Evolutionary conservation across 2,113 vertebrate species (phyloP).

Genomic region (Pterocles orientalis): DNA sequence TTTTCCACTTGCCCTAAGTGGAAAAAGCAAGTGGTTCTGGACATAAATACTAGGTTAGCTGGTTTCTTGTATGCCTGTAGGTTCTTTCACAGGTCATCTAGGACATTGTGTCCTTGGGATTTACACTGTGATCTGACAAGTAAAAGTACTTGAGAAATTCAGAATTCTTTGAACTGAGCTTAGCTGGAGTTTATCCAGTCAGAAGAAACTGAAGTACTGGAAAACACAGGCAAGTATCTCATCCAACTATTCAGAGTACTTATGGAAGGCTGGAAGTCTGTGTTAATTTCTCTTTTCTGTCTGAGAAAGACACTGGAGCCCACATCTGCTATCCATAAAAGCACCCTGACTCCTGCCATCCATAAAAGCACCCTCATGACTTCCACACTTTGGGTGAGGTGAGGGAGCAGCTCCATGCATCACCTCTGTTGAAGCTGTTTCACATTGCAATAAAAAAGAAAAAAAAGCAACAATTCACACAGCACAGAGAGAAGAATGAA

Average conservation of each 20-base stretch:
- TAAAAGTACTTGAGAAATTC: neutral
- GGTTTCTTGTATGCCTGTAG: neutral
- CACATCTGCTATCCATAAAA: neutral
- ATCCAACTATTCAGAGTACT: neutral
- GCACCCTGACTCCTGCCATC: neutral
- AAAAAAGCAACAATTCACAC: neutral
- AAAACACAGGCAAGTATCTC: neutral
- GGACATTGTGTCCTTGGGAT: neutral
- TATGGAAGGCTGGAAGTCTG: neutral
- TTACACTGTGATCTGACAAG: neutral
- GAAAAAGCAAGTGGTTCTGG: neutral
- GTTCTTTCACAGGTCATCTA: neutral
- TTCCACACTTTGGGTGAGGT: neutral
- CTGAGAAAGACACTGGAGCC: neutral
- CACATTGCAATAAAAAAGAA: neutral
- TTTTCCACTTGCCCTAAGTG: neutral
- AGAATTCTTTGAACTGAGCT: neutral
- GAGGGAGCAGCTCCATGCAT: neutral
- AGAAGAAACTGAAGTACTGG: neutral
- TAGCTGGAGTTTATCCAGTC: neutral
- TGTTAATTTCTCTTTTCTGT: neutral
- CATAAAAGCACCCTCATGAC: neutral
- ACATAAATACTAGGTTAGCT: neutral
- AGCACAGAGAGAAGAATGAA: neutral
- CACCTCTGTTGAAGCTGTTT: neutral